These are phyloP conservation scores for Arctia plantaginis DNA, from an alignment of 2,888 invertebrate genomes.

Conservation along the genomic window DNA sequence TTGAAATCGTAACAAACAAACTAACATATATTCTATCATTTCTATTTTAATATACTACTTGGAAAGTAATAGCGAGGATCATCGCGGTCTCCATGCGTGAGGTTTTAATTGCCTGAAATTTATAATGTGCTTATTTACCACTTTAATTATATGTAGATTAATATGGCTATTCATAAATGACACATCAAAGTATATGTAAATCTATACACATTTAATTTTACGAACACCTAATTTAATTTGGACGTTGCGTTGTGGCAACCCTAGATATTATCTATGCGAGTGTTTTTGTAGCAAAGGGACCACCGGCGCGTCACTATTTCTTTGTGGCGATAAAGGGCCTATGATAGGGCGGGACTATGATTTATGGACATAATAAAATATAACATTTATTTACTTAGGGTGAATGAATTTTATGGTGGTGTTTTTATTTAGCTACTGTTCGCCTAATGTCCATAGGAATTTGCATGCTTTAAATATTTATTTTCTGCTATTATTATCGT, in stretches of 20 bases:
- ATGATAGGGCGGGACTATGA: constrained; percentile 9
- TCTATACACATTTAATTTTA: background rate
- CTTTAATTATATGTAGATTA: background rate
- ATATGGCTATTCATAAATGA: background rate
- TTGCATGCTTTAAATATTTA: too few species aligned
- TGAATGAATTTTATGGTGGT: background rate
- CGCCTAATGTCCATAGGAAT: too few species aligned
- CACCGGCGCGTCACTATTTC: constrained; percentile 5
- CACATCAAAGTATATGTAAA: background rate
- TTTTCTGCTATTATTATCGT: too few species aligned
- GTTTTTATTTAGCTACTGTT: background rate
- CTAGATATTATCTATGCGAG: constrained; percentile 17
- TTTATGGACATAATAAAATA: background rate
- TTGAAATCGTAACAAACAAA: background rate
- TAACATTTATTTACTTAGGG: constrained; percentile 1
- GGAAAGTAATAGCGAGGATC: background rate
- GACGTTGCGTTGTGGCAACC: constrained; percentile 1
- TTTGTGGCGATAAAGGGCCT: constrained; percentile 14
- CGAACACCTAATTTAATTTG: background rate
- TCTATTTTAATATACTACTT: background rate
- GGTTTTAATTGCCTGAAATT: too few species aligned
- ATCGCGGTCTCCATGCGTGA: background rate
- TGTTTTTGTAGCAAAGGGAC: constrained; percentile 10
- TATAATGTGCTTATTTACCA: background rate
- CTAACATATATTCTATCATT: too few species aligned